A percentile compares a stretch with the other conserved stretches of the same genome.
Conservation (phyloP, 1,140 invertebrate species). For the Chironomus tepperi region DNA sequence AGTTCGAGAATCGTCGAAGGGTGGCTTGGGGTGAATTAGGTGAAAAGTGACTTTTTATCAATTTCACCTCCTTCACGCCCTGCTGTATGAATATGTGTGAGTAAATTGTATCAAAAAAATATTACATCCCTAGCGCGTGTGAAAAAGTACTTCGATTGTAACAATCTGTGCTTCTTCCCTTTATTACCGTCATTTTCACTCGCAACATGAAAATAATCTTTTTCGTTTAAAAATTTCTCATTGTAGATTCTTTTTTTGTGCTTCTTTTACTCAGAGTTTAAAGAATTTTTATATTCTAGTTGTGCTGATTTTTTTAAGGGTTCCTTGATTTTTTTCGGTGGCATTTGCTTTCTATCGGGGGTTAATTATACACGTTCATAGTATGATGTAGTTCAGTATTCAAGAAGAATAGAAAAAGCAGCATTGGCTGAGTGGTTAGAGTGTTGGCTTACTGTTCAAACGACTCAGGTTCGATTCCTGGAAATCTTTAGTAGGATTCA, state of each 20-base stretch:
- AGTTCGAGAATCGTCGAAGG: background rate
- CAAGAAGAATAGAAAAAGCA: too few relatives aligned
- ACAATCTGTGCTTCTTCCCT: conserved; percentile 15
- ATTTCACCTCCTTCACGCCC: background rate
- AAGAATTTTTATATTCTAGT: background rate
- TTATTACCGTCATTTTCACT: conserved; percentile 15
- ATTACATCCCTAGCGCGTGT: background rate
- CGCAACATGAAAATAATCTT: background rate
- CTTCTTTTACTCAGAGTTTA: background rate
- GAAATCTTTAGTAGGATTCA: too few relatives aligned
- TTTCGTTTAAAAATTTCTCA: background rate
- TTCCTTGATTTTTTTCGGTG: too few relatives aligned
- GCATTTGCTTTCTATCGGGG: too few relatives aligned
- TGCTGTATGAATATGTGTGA: background rate
- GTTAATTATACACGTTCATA: too few relatives aligned
- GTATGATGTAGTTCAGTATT: too few relatives aligned
- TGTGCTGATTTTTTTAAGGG: background rate
- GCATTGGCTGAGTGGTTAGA: too few relatives aligned
- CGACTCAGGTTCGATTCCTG: too few relatives aligned
- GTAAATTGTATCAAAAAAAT: background rate
- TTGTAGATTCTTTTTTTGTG: background rate
- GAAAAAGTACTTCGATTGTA: background rate
- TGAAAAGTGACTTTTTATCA: background rate
- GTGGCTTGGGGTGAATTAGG: background rate
- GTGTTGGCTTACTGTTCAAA: too few relatives aligned